Evolutionary conservation across 2,797 vertebrate species (phyloP).

Genomic region (Hapalemur alaotrensis): DNA sequence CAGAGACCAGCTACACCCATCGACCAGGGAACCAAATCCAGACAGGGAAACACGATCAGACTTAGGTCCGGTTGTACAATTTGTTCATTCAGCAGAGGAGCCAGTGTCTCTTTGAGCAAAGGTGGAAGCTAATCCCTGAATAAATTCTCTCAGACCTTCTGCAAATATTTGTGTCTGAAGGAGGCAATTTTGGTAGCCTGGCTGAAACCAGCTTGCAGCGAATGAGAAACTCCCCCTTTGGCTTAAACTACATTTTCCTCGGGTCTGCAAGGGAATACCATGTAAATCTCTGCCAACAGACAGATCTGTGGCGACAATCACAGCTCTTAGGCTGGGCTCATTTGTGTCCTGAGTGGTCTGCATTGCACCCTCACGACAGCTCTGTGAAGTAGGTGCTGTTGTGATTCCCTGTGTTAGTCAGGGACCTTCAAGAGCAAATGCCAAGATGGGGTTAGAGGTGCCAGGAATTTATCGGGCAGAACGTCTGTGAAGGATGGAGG

Average conservation of each 20-base stretch:
- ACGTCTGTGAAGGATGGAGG: background rate
- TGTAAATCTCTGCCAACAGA: background rate
- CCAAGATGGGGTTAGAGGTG: background rate
- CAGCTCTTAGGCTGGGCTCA: background rate
- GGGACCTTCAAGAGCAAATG: background rate
- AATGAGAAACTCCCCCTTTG: background rate
- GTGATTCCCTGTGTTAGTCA: background rate
- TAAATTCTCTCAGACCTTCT: background rate
- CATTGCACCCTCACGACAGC: fast-evolving
- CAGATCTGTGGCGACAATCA: fast-evolving
- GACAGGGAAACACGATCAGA: background rate
- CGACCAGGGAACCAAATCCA: background rate
- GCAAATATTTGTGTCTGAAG: background rate
- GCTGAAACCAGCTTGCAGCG: background rate
- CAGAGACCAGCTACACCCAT: background rate
- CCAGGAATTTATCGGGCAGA: background rate
- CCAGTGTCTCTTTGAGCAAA: background rate
- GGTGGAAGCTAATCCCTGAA: background rate
- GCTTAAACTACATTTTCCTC: background rate
- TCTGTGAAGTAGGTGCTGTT: background rate
- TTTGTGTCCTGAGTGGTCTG: background rate
- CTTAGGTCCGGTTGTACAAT: background rate
- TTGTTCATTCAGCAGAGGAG: background rate
- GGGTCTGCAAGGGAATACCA: background rate
- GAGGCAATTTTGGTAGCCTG: background rate